Base-by-base conservation (phyloP, 1,140 invertebrate species). In the Drosophila pallidifrons region DNA sequence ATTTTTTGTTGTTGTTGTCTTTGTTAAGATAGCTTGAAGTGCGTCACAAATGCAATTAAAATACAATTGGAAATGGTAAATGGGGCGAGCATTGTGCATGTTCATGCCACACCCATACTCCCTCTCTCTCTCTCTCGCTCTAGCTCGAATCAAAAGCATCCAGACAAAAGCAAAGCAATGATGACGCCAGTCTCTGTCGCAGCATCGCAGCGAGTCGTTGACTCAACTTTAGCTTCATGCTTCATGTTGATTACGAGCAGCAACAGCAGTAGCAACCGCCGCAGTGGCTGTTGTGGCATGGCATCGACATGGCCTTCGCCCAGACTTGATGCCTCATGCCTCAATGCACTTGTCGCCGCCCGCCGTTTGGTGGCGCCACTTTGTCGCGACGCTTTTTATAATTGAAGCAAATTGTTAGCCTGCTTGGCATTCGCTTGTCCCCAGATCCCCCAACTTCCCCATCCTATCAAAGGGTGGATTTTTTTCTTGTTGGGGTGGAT, bases 341-440 rank as follows among this genome's bases (percentile, higher is more conserved):
- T 25, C 60, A 55, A 60, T 77, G 65, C 82, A 82, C 15, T 73
- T 73, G 69, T 20, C 74, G 74, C 75, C 79, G 74, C 80, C 76
- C 49, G 77, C 70, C 65, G 80, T 66, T 80, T 65, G 74, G 45
- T 85, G 85, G 85, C 85, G 85, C 85, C 85, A 88, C 81, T 89
- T 89, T 88, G 85, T 88, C 85, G 85, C 85, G 85, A 89, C 85
- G 85, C 85, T 88, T 88, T 88, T 89, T 88, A 88, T 88, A 88
- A 88, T 88, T 88, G 85, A 88, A 88, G 85, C 85, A 88, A 88
- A 88, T 88, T 88, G 85, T 88, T 88, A 85, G 85, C 61, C 69
- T 85, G 81, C 69, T 80, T 89, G 85, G 77, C 83, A 89, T 85
- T 75, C 81, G 75, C 77, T 85, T 78, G 77, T 80, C 68, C 59